Evolutionary conservation across 2,888 invertebrate species (phyloP), one percentile per base, ranked within the genome.

Genomic region (Mimas tiliae): DNA sequence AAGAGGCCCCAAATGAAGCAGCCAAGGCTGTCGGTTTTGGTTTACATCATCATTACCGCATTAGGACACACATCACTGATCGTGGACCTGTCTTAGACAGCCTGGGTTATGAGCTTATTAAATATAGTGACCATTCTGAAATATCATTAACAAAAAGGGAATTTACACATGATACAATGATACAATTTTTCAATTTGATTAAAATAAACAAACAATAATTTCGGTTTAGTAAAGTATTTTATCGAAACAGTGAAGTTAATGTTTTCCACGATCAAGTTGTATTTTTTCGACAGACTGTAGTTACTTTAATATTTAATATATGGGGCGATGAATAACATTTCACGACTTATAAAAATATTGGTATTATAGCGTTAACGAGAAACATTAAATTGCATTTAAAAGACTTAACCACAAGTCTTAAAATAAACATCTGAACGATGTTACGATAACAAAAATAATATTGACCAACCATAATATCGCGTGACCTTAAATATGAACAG

Each of bases 1-100:
- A 80, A 79, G 79, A 69, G 81, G 77, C 80, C 81, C 75, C 76
- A 71, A 76, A 78, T 73, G 69, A 70, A 73, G 69, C 74, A 78
- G 77, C 84, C 88, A 88, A 88, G 88, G 89, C 78, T 81, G 74
- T 45, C 66, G 65, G 82, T 85, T 84, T 83, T 77, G 74, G 78
- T 82, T 83, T 82, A 76, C 81, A 84, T 86, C 87, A 87, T 83
- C 83, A 76, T 78, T 74, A 77, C 85, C 81, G 75, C 83, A 75
- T 81, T 82, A 74, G 75, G 83, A 74, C 72, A 81, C 80, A 79
- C 80, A 74, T 78, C 80, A 80, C 75, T 81, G 84, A 74, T 75
- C 79, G 67, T 75, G 73, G 77, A 79, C 77, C 74, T 74, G 71
- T 69, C 72, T 70, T 70, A 63, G 66, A 63, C 48, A 64, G 63